A percentile compares a stretch with the other conserved stretches of the same genome.
Evolutionary conservation across 1,140 invertebrate genomes (phyloP).

Genomic region (Megalopta genalis): DNA sequence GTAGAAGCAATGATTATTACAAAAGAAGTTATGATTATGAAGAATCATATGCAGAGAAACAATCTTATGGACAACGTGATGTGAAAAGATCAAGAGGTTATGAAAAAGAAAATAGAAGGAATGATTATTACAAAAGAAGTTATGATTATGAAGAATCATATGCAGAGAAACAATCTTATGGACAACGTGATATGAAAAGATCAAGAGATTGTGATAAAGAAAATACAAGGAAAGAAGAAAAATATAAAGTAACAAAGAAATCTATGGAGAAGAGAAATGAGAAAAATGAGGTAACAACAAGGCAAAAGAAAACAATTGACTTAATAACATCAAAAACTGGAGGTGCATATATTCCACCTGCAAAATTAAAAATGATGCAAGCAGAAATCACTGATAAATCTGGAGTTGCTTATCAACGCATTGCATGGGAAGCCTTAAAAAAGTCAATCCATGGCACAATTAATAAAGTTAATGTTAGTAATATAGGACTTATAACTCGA

Average conservation of each 20-base stretch:
- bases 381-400: conserved; percentile 95
- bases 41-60: neutral
- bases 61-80: neutral
- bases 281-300: conserved; percentile 56
- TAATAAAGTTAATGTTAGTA: conserved; percentile 98
- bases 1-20: neutral
- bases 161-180: neutral
- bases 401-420: conserved; percentile 94
- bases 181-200: neutral
- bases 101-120: conserved; percentile 11
- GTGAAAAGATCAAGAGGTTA: neutral
- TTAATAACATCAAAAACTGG: conserved; percentile 92
- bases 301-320: conserved; percentile 84
- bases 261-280: conserved; percentile 16
- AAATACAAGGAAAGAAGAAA: conserved; percentile 12
- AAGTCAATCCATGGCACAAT: conserved; percentile 99
- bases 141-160: conserved; percentile 1
- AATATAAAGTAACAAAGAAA: neutral
- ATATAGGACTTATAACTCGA: conserved; percentile 95
- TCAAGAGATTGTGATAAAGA: conserved; percentile 1
- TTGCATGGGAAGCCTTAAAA: conserved; percentile 99
- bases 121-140: neutral
- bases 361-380: conserved; percentile 96
- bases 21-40: conserved; percentile 12
- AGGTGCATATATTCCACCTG: conserved; percentile 99